Evolutionary conservation across 2,113 vertebrate species (phyloP), one percentile per base, ranked within the genome.

Genomic region (Centrocercus urophasianus): DNA sequence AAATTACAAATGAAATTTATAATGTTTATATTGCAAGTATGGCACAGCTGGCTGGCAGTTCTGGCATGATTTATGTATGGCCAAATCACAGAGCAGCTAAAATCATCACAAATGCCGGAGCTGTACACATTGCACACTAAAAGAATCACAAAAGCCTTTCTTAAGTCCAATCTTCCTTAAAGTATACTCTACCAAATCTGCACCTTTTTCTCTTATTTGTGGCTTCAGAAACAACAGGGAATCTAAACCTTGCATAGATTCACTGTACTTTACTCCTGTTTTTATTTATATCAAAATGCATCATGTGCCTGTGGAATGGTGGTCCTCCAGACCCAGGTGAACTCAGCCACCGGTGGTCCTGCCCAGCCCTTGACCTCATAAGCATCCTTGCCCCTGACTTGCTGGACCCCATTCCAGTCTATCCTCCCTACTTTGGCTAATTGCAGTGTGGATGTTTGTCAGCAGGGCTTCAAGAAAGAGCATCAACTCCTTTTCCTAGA

Each of bases 21-120:
- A 22, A 59, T 48, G 21, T n/a, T 88, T 63, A 56, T 75, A 88
- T 71, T 78, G 69, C 65, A 72, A 90, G 83, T 65, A 79, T 15
- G 88, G 38, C 69, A 77, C 89, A 93, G 36, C 75, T 95, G 79
- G 57, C 72, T 89, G 84, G 47, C 34, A 45, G 71, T 93, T 91
- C 64, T 81, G 69, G 57, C 43, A 48, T 15, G 56, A 91, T 74
- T 4, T n/a, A 40, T 60, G 34, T 79, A 63, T 6, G 1, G 36
- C 83, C 65, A 64, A 32, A 93, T 61, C 69, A 79, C 79, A 93
- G 83, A 89, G 79, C 71, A 93, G 72, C 64, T 71, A 73, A 89
- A 93, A 83, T 74, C 82, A 71, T 47, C 89, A 83, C 42, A 86
- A 83, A 92, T 67, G 50, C 60, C 34, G 32, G 64, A 45, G 72